Base-by-base conservation (phyloP, 92 coral and sea anemone genomes). In the Zoanthus solanderi region DNA sequence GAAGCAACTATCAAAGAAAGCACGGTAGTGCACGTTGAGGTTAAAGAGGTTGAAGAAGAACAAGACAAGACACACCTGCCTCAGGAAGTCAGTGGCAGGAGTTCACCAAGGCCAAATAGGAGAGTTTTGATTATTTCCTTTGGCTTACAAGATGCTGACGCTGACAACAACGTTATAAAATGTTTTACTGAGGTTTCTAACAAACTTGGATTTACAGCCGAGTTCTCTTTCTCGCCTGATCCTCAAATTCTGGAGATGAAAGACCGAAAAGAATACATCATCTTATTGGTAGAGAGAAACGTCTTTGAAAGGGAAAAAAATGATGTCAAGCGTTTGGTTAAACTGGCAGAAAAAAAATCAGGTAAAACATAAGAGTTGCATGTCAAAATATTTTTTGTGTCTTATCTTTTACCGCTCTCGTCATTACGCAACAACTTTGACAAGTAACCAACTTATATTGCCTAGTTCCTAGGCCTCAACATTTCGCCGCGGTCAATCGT, bases 241-340 rank as follows among this genome's bases (percentile, higher is more conserved):
- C 80, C 18, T 42, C 44, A 76, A 45, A 45, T 10, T 7, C 28
- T 76, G 42, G 47, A 53, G 42, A 28, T 9, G 45, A 48, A 50
- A 12, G 44, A 23, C 9, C 42, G 23, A 7, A 9, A 76, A 7
- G 80, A 76, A 1, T 76, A 76, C 44, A 61, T 76, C 8, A 29
- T 76, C 15, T 50, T 76, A 42, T 50, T 76, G 42, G 44, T 76
- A 3, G 80, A 76, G 37, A 76, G 80, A 29, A 30, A 0, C 37
- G 34, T 30, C 56, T 76, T 76, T 76, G 80, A 76, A 10, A 76
- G 32, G 61, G 44, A 50, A 48, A 76, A 76, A 61, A 10, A 15
- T 23, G 4, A 0, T 14, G 34, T 76, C 17, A 76, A 50, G 14
- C 47, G 63, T 10, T 50, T 76, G n/a, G 7, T 76, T 9, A 63